Base-by-base conservation (phyloP, 2,888 invertebrate genomes). In the Orthonychiurus folsomi region DNA sequence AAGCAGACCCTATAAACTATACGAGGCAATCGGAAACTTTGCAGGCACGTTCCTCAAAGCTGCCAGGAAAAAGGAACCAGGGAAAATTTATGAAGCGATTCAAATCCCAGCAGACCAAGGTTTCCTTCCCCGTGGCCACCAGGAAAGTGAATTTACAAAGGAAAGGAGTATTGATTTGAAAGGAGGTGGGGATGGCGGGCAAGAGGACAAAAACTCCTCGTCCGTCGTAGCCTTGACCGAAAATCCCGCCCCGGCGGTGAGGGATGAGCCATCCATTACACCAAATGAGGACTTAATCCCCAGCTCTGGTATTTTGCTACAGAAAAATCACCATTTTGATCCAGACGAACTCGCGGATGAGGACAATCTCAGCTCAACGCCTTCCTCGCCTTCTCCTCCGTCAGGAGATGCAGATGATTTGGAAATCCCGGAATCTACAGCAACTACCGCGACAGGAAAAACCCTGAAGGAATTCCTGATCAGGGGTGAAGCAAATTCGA, bases 41-140 rank as follows among this genome's bases (percentile, higher is more conserved):
- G 56, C 56, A n/a, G 56, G 56, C 5, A 20, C 27, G 18, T 27
- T 56, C 20, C 23, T 56, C 15, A 37, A 37, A 15, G 5, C 37
- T 37, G 37, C 37, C 5, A 37, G 5, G 37, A 37, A 37, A 37
- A 37, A 5, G 15, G 37, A 37, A 5, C 37, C 5, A 37, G 37
- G 37, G 15, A 60, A 60, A 27, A 58, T 63, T n/a, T 68, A 70
- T 54, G 70, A 68, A 55, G 64, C 68, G 1, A 62, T 68, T 1
- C 54, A 56, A 55, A 59, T 68, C 5, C 61, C 70, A 21, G 62
- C 23, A 3, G 58, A 18, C n/a, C 12, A n/a, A n/a, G n/a, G n/a
- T n/a, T n/a, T n/a, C n/a, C n/a, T n/a, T n/a, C n/a, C n/a, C n/a
- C n/a, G n/a, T n/a, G n/a, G n/a, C n/a, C n/a, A n/a, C n/a, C n/a